phyloP scores from a whole-genome alignment of 2,797 vertebrate genomes.

The Melanogrammus aeglefinus region DNA sequence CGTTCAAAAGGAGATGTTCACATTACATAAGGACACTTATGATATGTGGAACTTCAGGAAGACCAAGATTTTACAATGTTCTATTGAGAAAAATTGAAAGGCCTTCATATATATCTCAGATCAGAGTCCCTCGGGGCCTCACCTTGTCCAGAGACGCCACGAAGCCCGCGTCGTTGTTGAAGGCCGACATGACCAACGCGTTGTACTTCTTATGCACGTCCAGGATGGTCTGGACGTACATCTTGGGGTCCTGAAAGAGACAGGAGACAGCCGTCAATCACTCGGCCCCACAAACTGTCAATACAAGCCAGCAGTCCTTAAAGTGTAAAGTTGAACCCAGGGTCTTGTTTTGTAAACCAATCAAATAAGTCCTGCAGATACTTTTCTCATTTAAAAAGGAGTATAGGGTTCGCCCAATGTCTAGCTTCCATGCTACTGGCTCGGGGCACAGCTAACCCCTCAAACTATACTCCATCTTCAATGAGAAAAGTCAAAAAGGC shows the following conservation, averaged over 20 bases:
- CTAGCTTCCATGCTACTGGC: too few relatives aligned
- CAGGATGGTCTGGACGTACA: slow-evolving; percentile 97
- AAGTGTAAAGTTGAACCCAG: too few relatives aligned
- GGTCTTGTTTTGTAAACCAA: too few relatives aligned
- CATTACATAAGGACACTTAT: not conserved
- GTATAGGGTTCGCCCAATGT: too few relatives aligned
- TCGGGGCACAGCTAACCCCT: too few relatives aligned
- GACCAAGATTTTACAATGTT: not conserved
- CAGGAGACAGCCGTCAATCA: not conserved
- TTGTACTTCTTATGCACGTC: slow-evolving; percentile 99
- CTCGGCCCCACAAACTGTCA: not conserved
- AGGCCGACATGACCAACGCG: slow-evolving; percentile 96
- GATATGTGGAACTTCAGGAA: not conserved
- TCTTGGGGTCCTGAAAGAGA: slow-evolving; percentile 89
- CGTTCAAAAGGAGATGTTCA: not conserved
- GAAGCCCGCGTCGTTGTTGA: slow-evolving; percentile 98
- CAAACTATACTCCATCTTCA: too few relatives aligned
- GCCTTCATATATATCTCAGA: too few relatives aligned
- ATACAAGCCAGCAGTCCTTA: not conserved
- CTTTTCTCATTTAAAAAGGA: too few relatives aligned
- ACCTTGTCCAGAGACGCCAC: slow-evolving; percentile 97
- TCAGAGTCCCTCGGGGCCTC: too few relatives aligned
- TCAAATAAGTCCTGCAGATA: too few relatives aligned
- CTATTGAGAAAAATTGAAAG: too few relatives aligned
- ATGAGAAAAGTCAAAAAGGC: too few relatives aligned